Conservation (phyloP, 2,113 vertebrate species). For the Nesoenas mayeri region DNA sequence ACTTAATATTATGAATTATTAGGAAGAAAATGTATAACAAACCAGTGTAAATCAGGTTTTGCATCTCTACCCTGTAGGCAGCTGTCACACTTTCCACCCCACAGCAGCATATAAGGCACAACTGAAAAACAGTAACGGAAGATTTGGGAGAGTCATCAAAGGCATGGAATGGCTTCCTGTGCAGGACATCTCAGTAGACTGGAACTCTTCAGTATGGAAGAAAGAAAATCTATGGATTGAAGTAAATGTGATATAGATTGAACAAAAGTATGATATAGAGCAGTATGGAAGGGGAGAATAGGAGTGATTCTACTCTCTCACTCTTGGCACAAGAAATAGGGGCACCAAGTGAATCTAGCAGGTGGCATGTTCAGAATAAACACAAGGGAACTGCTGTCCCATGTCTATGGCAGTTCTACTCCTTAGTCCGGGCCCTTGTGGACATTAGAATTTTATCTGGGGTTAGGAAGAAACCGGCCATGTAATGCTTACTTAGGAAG, state of each 20-base stretch:
- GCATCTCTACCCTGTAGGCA: background rate
- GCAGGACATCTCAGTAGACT: background rate
- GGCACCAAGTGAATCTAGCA: background rate
- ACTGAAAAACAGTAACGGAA: background rate
- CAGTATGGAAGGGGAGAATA: background rate
- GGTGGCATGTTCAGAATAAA: background rate
- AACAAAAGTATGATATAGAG: background rate
- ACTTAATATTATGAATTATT: background rate
- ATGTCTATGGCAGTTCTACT: accelerated
- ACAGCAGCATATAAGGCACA: background rate
- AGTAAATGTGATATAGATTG: background rate
- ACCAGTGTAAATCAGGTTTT: background rate
- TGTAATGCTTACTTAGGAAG: background rate
- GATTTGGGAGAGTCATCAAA: background rate
- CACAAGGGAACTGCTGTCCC: accelerated
- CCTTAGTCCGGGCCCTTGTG: accelerated
- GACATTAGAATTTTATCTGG: background rate
- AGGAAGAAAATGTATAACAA: background rate
- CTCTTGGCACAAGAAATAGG: too few relatives aligned
- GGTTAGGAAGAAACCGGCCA: background rate
- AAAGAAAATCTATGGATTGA: background rate
- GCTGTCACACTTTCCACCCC: background rate
- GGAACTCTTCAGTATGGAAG: background rate
- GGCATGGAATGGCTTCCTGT: background rate
- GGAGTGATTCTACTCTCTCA: background rate